Base-by-base conservation (phyloP, 2,113 vertebrate genomes). In the Notothenia rossii region DNA sequence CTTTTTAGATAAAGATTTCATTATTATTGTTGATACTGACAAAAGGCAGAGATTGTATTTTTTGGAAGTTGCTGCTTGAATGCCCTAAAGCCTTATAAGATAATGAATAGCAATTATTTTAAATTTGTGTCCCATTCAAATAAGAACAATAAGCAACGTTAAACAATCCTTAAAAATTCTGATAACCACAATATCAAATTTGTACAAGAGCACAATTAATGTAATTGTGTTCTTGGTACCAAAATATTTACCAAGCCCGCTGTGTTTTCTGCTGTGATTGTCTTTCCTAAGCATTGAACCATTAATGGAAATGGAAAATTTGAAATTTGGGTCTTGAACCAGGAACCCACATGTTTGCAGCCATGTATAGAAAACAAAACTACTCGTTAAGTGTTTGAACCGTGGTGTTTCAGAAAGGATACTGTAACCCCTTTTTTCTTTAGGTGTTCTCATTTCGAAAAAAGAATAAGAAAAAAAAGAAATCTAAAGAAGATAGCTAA, bases 71-170 rank as follows among this genome's bases (percentile, higher is more conserved):
- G 95, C 95, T 95, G 94, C 94, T 95, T 84, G 86, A 93, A 95
- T 82, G 93, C 95, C 95, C 93, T 85, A 71, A 96, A 95, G 95
- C 95, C 95, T 96, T 96, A 95, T 91, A 80, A 93, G 86, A 93
- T 36, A 85, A 74, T 76, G 20, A 82, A 90, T 74, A 84, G 83
- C 82, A 89, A 86, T 89, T 88, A 81, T 83, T 54, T 88, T 46
- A 81, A 86, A 81, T 72, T 84, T 72, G 64, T 73, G 71, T 83
- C 77, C 65, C 84, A 79, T 79, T 85, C 77, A 29, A 75, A 78
- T 72, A 62, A 81, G 71, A 82, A 79, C 77, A 85, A 74, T 72
- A 77, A 86, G 83, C 51, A 84, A 74, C 29, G 22, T 77, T 71
- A 40, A 87, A 78, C 66, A 79, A 70, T 75, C 83, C 64, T 61